Evolutionary conservation across 37 sponge, comb jelly and placozoan species (phyloP).

Genomic region (Beroe ovata): DNA sequence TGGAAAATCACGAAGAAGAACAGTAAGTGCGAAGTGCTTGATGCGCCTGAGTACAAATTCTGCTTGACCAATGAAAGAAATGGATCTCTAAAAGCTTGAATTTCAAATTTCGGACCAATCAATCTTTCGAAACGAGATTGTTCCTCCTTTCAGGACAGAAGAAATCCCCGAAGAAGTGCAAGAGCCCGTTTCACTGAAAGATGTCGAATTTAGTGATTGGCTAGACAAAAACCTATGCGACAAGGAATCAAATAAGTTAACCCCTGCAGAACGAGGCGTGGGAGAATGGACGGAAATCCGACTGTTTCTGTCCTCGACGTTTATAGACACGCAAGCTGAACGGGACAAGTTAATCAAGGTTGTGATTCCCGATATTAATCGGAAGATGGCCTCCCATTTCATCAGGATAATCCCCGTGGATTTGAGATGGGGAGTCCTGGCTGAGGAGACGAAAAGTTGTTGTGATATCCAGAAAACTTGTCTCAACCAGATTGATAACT

Average conservation of each 20-base stretch:
- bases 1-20: too few relatives aligned
- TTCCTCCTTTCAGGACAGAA: not conserved
- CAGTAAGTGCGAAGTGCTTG: too few relatives aligned
- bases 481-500: constrained; percentile 62
- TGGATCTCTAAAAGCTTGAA: too few relatives aligned
- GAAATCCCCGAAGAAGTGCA: not conserved
- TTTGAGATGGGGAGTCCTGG: constrained; percentile 43
- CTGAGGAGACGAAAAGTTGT: constrained; percentile 12
- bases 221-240: not conserved
- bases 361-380: constrained; percentile 43
- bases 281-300: constrained; percentile 64
- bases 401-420: constrained; percentile 48
- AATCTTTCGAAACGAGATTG: too few relatives aligned
- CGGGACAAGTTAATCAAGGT: constrained; percentile 5
- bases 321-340: constrained; percentile 54
- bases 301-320: constrained; percentile 50
- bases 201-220: constrained; percentile 18
- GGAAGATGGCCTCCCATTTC: constrained; percentile 48
- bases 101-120: too few relatives aligned
- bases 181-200: not conserved
- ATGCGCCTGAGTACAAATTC: too few relatives aligned
- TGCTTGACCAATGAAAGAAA: too few relatives aligned
- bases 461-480: constrained; percentile 55
- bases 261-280: not conserved
- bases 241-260: not conserved